Evolutionary conservation across 2,797 vertebrate genomes (phyloP), one percentile per base, ranked within the genome.

Genomic region (Dendrocincla fuliginosa): DNA sequence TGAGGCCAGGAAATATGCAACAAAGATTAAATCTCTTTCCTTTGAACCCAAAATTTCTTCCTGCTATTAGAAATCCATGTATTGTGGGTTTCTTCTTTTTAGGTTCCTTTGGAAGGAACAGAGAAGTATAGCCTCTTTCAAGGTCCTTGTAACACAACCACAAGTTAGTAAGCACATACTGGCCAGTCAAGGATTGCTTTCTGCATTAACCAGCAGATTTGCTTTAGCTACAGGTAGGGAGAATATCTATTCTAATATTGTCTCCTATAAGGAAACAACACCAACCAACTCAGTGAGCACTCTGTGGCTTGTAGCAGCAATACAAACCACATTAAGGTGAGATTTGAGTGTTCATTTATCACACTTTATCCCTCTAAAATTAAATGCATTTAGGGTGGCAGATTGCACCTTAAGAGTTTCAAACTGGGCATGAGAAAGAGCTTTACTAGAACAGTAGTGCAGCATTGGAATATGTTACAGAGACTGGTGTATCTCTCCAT

Each of bases 401-500:
- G 44, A 44, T 0, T 17, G 20, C 44, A 74, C 32, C 9, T 52
- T 8, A 16, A 11, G 23, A 39, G 27, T 49, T 76, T 41, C 11
- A 32, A 37, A 27, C 39, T 24, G 10, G 28, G n/a, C 27, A 25
- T 27, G 4, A 76, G 25, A 11, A 46, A 71, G 59, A 87, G 35
- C 24, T 69, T 78, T 50, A 50, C 23, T 18, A 55, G 22, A 64
- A 71, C 5, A 2, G 2, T 7, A 83, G 10, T 6, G 9, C 30
- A 86, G n/a, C n/a, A 82, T 47, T 56, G n/a, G 30, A 59, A 59
- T 4, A 12, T 0, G 1, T 18, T 41, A 78, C 1, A 4, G 37
- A 63, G 10, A 10, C 6, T 3, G 0, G 3, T 52, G 3, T 27
- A 24, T 12, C 5, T 50, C 37, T 81, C n/a, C 42, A 64, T n/a